Evolutionary conservation across 2,797 vertebrate genomes (phyloP).

Genomic region (Streptopelia turtur): DNA sequence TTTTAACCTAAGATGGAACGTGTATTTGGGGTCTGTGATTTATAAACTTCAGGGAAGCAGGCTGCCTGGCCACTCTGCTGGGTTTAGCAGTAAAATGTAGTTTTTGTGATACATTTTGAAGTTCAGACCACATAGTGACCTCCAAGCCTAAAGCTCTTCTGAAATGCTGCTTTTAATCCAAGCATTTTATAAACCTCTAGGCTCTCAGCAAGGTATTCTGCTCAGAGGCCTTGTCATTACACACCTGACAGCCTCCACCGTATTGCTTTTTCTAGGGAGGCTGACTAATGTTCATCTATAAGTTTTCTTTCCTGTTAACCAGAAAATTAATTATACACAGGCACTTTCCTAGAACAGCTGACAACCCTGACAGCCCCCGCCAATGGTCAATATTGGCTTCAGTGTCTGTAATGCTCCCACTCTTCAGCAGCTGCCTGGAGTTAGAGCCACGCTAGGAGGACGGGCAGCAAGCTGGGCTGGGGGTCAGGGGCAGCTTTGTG

Average conservation of each 20-base stretch:
- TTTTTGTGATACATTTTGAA: not conserved
- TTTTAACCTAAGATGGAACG: not conserved
- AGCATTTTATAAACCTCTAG: not conserved
- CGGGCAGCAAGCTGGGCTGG: no score
- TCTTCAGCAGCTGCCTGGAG: not conserved
- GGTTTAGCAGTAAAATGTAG: not conserved
- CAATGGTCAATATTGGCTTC: not conserved
- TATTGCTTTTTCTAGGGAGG: not conserved
- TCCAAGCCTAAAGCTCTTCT: not conserved
- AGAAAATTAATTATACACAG: not conserved
- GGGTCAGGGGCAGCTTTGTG: no score
- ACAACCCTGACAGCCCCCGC: not conserved
- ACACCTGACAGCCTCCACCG: not conserved
- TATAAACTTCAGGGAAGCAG: fast-evolving
- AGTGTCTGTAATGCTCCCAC: not conserved
- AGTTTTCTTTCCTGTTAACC: not conserved
- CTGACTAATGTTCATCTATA: no score
- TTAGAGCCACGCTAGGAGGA: not conserved
- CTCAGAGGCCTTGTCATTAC: not conserved
- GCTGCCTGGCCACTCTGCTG: not conserved
- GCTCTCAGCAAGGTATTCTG: not conserved
- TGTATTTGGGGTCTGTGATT: not conserved
- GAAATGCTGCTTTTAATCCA: not conserved
- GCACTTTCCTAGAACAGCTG: not conserved
- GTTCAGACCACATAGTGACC: not conserved